A percentile compares a stretch with the other conserved stretches of the same genome.
phyloP scores from a whole-genome alignment of 2,888 invertebrate genomes.

The Papilio gigon region DNA sequence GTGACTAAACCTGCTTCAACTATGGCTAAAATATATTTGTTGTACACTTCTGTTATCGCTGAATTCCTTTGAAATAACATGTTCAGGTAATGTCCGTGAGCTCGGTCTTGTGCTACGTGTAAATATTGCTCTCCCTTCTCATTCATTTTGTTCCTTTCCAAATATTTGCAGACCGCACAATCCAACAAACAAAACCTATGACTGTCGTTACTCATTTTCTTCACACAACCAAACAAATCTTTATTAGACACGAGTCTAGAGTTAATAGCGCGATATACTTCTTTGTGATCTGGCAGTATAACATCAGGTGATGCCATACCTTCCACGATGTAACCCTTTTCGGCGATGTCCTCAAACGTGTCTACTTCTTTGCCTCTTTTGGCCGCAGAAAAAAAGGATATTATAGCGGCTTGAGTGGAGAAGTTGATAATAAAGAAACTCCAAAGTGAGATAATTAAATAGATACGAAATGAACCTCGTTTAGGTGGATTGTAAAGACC shows the following conservation, averaged over 20 bases:
- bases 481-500: conserved; percentile 63
- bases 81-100: conserved; percentile 71
- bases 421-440: conserved; percentile 73
- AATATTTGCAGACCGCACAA: conserved; percentile 68
- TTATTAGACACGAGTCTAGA: conserved; percentile 59
- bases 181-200: conserved; percentile 71
- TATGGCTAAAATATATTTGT: conserved; percentile 61
- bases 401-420: conserved; percentile 70
- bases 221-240: conserved; percentile 62
- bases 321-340: conserved; percentile 69
- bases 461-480: conserved; percentile 62
- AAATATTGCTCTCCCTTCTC: conserved; percentile 70
- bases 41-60: conserved; percentile 60
- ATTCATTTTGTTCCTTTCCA: conserved; percentile 64
- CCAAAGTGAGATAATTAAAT: conserved; percentile 67
- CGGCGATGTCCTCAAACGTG: conserved; percentile 71
- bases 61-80: conserved; percentile 66
- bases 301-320: conserved; percentile 74
- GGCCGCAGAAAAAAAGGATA: conserved; percentile 70
- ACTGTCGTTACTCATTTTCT: conserved; percentile 60
- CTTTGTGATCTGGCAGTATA: conserved; percentile 67
- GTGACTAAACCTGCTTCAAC: conserved; percentile 70
- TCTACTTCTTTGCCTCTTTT: conserved; percentile 73
- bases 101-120: conserved; percentile 69
- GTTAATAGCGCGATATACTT: conserved; percentile 63